Percentiles rank a stretch among this genome's conserved stretches.
Conservation (phyloP, 2,113 vertebrate species). For the Xerus inauris region DNA sequence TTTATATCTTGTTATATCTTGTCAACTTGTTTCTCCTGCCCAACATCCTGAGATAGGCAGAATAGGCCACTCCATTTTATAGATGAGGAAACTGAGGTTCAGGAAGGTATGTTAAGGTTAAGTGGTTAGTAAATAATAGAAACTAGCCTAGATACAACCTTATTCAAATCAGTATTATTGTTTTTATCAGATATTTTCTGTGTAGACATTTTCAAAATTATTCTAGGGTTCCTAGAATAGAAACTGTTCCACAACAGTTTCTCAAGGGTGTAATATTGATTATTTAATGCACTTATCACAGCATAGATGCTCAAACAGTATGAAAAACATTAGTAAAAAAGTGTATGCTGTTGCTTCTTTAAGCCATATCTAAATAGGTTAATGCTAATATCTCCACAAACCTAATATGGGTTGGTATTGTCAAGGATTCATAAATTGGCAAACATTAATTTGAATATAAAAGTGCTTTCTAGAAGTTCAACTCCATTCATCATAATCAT, state of each 20-base stretch:
- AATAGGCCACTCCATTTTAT: background rate
- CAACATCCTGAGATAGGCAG: background rate
- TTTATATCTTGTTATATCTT: background rate
- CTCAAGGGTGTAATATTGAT: background rate
- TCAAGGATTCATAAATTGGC: background rate
- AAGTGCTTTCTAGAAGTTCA: background rate
- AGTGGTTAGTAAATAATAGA: background rate
- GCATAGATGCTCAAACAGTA: background rate
- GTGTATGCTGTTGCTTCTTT: background rate
- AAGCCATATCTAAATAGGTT: background rate
- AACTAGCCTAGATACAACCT: background rate
- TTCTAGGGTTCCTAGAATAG: conserved; percentile 11
- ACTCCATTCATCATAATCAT: background rate
- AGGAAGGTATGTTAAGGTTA: background rate
- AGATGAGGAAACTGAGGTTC: background rate
- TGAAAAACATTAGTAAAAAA: background rate
- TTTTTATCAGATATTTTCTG: background rate
- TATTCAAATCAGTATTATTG: background rate
- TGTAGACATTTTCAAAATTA: background rate
- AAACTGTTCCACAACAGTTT: background rate
- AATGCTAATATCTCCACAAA: background rate
- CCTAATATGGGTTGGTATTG: background rate
- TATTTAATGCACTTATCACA: background rate
- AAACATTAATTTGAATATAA: background rate
- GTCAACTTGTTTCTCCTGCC: background rate